Conservation (phyloP, 2,797 vertebrate species). For the Steatocranus sp. region DNA sequence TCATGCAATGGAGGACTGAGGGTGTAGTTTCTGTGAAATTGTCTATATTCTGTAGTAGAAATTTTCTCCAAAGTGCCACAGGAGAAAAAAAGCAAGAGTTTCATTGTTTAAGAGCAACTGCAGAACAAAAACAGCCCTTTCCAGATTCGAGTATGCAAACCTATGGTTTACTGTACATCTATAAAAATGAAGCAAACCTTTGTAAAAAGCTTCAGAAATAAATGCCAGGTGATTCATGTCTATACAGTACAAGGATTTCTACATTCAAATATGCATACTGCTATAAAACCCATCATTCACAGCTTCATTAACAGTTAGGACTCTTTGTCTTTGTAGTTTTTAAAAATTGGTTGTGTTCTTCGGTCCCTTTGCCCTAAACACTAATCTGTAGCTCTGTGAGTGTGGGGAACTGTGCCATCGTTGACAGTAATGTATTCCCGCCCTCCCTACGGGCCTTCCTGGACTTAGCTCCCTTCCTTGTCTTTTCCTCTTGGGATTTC, state of each 20-base stretch:
- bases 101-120: neutral
- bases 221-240: neutral
- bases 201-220: neutral
- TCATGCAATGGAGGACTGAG: neutral
- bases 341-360: constrained; percentile 20
- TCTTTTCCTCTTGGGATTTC: constrained; percentile 42
- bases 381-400: constrained; percentile 28
- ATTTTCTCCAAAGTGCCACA: neutral
- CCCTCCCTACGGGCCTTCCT: constrained; percentile 28
- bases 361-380: constrained; percentile 15
- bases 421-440: constrained; percentile 66
- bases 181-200: neutral
- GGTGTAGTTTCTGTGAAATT: neutral
- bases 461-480: constrained; percentile 51
- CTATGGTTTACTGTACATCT: neutral
- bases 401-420: constrained; percentile 29
- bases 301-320: constrained; percentile 22
- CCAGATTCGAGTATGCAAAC: neutral
- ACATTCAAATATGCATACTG: neutral
- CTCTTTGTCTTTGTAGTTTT: constrained; percentile 52
- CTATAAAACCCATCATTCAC: constrained; percentile 11
- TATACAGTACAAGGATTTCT: neutral
- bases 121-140: neutral
- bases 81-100: neutral
- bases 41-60: neutral